Percentiles rank a stretch among this genome's conserved stretches.
These are phyloP conservation scores for Physeter macrocephalus DNA, from an alignment of 2,113 vertebrate genomes.

Conservation along the genomic window DNA sequence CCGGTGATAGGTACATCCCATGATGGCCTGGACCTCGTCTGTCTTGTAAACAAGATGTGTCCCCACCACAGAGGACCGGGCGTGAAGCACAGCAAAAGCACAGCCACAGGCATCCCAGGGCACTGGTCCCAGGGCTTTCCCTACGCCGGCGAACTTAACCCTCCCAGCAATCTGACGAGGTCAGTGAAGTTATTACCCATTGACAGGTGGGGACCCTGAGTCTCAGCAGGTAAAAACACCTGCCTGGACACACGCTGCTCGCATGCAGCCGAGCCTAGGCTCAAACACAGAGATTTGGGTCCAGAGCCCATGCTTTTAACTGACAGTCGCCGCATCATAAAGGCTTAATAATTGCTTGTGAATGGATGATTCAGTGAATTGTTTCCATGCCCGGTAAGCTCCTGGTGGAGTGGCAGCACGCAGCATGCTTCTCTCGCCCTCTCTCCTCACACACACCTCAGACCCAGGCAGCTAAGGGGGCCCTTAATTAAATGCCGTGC, in stretches of 20 bases:
- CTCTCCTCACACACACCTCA: no score
- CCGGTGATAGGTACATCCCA: neutral
- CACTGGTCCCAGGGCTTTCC: neutral
- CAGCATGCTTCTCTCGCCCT: neutral
- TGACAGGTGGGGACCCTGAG: neutral
- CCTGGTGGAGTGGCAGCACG: accelerated
- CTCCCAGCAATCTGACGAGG: neutral
- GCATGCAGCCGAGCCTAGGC: no score
- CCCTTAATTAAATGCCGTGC: accelerated
- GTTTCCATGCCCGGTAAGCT: neutral
- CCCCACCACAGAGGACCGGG: no score
- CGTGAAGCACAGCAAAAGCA: neutral
- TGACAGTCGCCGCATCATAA: accelerated
- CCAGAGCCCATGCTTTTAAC: neutral
- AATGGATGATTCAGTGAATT: no score
- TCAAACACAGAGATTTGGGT: neutral
- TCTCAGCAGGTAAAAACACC: no score
- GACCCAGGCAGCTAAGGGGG: no score
- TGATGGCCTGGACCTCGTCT: neutral
- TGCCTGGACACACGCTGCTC: no score
- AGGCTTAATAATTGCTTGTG: neutral
- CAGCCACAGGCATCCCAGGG: accelerated
- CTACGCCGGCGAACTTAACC: accelerated
- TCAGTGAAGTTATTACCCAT: no score
- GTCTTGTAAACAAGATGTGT: neutral